These are phyloP conservation scores for Triplophysa dalaica DNA, from an alignment of 2,113 vertebrate species.

Conservation along the genomic window DNA sequence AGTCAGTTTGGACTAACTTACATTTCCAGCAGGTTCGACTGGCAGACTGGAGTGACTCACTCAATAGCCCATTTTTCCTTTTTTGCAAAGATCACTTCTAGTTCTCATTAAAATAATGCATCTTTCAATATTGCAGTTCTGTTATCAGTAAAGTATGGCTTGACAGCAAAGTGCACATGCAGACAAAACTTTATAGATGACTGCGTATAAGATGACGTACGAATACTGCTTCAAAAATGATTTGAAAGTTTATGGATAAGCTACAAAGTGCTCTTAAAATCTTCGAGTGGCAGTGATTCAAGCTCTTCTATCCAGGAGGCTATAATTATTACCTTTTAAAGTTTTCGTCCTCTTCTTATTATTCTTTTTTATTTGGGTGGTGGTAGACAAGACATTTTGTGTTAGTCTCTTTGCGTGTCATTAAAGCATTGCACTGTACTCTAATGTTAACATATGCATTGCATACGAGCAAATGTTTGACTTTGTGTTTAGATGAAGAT, in stretches of 20 bases:
- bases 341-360: background rate
- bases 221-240: background rate
- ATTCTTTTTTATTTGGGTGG: background rate
- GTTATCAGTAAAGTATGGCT: background rate
- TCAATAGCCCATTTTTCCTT: background rate
- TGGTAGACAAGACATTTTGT: background rate
- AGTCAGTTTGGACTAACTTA: conserved; percentile 27
- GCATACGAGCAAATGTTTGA: conserved; percentile 38
- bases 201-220: background rate
- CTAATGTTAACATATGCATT: conserved; percentile 36
- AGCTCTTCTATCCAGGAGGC: background rate
- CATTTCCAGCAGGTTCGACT: conserved; percentile 4
- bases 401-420: background rate
- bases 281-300: background rate
- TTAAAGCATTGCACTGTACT: background rate
- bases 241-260: background rate
- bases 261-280: background rate
- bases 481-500: conserved; percentile 7
- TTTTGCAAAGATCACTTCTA: background rate
- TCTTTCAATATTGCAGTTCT: background rate
- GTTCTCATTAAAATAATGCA: background rate
- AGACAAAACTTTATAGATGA: background rate
- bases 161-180: background rate
- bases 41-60: background rate
- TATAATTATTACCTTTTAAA: background rate